Conservation (phyloP, 1,140 invertebrate genomes). For the Drosophila suzukii region DNA sequence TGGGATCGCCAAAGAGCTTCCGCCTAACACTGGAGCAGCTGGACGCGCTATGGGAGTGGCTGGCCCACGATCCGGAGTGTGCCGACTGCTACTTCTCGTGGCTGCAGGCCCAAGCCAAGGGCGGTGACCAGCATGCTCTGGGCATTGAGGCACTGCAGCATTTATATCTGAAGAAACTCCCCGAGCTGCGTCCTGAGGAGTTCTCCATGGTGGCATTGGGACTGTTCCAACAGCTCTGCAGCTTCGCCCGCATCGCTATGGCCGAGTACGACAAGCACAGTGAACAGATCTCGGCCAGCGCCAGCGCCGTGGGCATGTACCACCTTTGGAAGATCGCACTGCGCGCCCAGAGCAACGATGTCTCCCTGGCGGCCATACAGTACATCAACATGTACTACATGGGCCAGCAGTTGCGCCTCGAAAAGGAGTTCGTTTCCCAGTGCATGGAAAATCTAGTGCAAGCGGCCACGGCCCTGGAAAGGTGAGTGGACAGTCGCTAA, state of each 20-base stretch:
- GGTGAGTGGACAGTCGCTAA: constrained; percentile 37
- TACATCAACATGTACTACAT: constrained; percentile 97
- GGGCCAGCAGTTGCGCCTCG: constrained; percentile 94
- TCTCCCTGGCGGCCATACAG: constrained; percentile 96
- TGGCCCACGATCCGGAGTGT: constrained; percentile 92
- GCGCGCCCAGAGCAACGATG: constrained; percentile 94
- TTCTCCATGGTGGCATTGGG: constrained; percentile 96
- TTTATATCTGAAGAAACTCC: constrained; percentile 95
- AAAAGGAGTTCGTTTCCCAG: constrained; percentile 95
- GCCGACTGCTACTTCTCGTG: constrained; percentile 96
- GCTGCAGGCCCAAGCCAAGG: constrained; percentile 95
- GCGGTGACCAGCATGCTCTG: constrained; percentile 95
- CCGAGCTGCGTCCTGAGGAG: constrained; percentile 92
- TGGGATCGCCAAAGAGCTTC: constrained; percentile 95
- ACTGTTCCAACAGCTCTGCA: constrained; percentile 95
- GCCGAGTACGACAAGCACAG: constrained; percentile 85
- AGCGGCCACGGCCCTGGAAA: constrained; percentile 90
- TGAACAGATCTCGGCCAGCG: constrained; percentile 84
- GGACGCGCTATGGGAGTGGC: constrained; percentile 95
- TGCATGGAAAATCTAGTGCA: constrained; percentile 95
- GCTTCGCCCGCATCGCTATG: constrained; percentile 90
- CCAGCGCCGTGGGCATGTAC: constrained; percentile 93
- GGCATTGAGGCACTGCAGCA: constrained; percentile 94
- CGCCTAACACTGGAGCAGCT: constrained; percentile 94
- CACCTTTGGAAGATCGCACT: constrained; percentile 97